These are phyloP conservation scores for Urophycis tenuis DNA, from an alignment of 2,797 vertebrate genomes.

Conservation along the genomic window DNA sequence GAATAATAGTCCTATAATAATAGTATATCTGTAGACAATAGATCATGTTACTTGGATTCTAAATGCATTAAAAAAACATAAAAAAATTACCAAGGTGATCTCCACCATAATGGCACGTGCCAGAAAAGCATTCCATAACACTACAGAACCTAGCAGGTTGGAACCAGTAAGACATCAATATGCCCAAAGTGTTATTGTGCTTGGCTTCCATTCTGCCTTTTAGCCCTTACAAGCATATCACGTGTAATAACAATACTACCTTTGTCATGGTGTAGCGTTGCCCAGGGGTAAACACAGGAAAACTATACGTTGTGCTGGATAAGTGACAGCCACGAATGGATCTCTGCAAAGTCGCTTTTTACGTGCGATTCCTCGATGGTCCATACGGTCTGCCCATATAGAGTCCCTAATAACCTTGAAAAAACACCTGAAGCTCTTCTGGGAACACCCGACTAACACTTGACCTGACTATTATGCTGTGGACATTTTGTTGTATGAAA, in stretches of 20 bases:
- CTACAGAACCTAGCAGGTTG: neutral
- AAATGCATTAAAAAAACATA: no score
- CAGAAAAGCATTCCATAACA: neutral
- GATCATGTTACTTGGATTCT: no score
- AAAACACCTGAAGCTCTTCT: neutral
- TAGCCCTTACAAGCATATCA: constrained; percentile 13
- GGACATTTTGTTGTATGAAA: no score
- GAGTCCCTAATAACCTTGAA: neutral
- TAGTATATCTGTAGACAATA: no score
- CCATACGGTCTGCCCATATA: neutral
- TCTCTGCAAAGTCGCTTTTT: constrained; percentile 19
- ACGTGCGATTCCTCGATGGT: neutral
- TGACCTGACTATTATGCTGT: no score
- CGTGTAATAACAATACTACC: constrained; percentile 39
- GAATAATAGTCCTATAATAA: no score
- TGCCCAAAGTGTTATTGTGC: neutral
- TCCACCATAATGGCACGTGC: neutral
- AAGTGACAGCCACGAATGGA: constrained; percentile 39
- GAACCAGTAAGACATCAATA: neutral
- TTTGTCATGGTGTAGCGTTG: constrained; percentile 45
- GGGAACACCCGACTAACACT: neutral
- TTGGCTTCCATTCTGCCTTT: neutral
- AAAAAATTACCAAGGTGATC: no score
- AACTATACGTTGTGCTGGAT: constrained; percentile 23
- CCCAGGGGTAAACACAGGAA: constrained; percentile 14